These are phyloP conservation scores for Elephas maximus DNA, from an alignment of 2,113 vertebrate species.

Conservation along the genomic window DNA sequence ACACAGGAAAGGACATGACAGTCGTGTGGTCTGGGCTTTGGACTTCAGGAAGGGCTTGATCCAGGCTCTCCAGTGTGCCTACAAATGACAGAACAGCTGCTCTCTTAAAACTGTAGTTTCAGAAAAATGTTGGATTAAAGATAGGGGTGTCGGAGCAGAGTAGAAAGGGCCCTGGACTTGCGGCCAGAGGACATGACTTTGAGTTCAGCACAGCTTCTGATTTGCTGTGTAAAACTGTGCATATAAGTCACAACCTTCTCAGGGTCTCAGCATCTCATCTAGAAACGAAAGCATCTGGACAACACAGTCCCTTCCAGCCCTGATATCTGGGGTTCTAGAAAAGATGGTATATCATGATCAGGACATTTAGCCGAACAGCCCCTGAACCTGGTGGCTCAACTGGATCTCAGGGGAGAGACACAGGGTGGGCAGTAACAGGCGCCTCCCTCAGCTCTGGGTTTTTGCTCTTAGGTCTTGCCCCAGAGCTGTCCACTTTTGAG, in stretches of 20 bases:
- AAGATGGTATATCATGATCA: neutral
- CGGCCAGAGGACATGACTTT: neutral
- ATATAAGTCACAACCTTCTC: neutral
- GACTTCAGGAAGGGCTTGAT: neutral
- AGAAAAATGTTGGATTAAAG: neutral
- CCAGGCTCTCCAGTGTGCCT: neutral
- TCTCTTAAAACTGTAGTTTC: neutral
- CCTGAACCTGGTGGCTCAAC: neutral
- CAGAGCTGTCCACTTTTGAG: neutral
- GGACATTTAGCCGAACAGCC: neutral
- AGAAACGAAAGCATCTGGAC: neutral
- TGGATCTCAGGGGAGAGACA: neutral
- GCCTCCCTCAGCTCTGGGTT: neutral
- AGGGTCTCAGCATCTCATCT: neutral
- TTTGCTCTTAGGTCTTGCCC: neutral
- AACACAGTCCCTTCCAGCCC: neutral
- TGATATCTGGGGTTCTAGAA: neutral
- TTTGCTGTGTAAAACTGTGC: fast-evolving
- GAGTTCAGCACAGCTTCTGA: neutral
- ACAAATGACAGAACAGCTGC: neutral
- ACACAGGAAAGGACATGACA: neutral
- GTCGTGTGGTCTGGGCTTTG: neutral
- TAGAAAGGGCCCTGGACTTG: neutral
- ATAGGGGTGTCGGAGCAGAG: neutral
- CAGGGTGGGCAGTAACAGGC: neutral